phyloP scores from a whole-genome alignment of 2,888 invertebrate species.

The Apotomis turbidana region DNA sequence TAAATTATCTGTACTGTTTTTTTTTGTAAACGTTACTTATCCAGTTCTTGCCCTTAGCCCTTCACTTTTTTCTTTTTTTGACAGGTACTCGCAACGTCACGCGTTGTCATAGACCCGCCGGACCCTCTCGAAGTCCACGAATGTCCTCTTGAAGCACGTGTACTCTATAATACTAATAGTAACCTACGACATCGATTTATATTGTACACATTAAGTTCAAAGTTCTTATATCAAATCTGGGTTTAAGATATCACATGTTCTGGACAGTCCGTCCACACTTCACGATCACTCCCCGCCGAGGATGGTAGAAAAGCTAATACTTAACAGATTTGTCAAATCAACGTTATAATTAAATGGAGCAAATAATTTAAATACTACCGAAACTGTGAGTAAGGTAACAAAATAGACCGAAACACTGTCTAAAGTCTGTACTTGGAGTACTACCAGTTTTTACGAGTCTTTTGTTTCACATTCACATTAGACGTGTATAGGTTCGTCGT shows the following conservation, averaged over 20 bases:
- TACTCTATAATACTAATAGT: constrained; percentile 55
- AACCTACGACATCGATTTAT: constrained; percentile 71
- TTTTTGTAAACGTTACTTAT: too few relatives aligned
- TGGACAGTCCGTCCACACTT: constrained; percentile 63
- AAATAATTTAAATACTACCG: constrained; percentile 36
- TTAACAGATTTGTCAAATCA: constrained; percentile 34
- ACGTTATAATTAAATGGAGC: constrained; percentile 29
- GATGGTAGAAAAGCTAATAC: constrained; percentile 41
- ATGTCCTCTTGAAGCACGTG: constrained; percentile 60
- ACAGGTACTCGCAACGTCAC: constrained; percentile 5
- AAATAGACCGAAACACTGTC: constrained; percentile 31
- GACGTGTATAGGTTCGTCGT: constrained; percentile 86
- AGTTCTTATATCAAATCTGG: constrained; percentile 68
- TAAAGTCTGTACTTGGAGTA: constrained; percentile 15
- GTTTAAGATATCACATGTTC: constrained; percentile 81
- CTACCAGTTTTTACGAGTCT: constrained; percentile 13
- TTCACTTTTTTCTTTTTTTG: constrained; percentile 1
- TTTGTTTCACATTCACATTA: constrained; percentile 57
- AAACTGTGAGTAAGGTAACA: constrained; percentile 28
- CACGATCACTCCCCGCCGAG: constrained; percentile 50
- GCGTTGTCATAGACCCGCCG: constrained; percentile 25
- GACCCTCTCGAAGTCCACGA: constrained; percentile 55
- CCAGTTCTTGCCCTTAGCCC: too few relatives aligned
- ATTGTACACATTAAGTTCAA: constrained; percentile 61
- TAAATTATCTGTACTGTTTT: too few relatives aligned